Evolutionary conservation across 2,888 invertebrate species (phyloP), one percentile per base, ranked within the genome.

Genomic region (Vanessa cardui): DNA sequence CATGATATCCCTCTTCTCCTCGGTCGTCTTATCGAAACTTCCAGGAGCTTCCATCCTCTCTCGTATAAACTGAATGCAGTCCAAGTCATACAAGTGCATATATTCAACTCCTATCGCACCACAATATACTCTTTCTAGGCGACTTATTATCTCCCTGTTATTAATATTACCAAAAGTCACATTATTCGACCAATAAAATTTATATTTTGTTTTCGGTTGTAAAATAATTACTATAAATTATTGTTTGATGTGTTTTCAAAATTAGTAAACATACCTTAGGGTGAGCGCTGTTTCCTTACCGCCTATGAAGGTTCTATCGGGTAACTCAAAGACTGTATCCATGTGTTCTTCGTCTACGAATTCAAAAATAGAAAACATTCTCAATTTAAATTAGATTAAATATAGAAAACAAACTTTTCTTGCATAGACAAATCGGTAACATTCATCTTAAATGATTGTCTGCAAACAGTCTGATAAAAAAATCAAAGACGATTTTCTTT

Each of bases 31-130:
- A 63, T 94, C 91, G 77, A 94, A 92, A 0, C 84, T 80, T 16
- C 93, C 93, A 0, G 96, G 96, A 6, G 90, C 87, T 87, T 96
- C 96, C 87, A 96, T 94, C 63, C 93, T 93, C 78, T 94, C 90
- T 50, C 96, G 87, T 72, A 96, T 94, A 94, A 95, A 97, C 75
- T 95, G 94, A 59, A 95, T 93, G 75, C 94, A 94, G 76, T 96
- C 96, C 76, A 94, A 80, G 77, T 95, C 95, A 82, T 94, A 95
- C 75, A 96, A 90, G 80, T 96, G 96, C 96, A 96, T 96, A 86
- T 94, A 97, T 83, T 97, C 96, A 6, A 95, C 93, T 60, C 96
- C 96, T 72, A 96, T 96, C 47, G 95, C 93, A 7, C 93, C 85
- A 82, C 96, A 97, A 85, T 97, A 97, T 26, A 94, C 94, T 33